Evolutionary conservation across 2,888 invertebrate genomes (phyloP).

Genomic region (Temnothorax ravouxi): DNA sequence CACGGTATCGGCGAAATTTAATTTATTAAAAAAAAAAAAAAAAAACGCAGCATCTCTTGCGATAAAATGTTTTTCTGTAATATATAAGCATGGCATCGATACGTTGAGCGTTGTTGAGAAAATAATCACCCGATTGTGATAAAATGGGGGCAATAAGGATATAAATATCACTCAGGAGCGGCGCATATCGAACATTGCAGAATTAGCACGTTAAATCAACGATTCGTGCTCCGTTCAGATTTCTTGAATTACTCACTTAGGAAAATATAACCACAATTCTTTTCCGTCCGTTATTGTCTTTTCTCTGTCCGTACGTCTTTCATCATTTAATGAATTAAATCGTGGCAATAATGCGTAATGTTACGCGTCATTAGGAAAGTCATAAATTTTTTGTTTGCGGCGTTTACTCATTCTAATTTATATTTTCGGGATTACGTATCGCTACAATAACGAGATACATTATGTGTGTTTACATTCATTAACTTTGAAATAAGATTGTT

Average conservation of each 20-base stretch:
- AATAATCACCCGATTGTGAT: slow-evolving; percentile 39
- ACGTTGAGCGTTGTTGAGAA: not conserved
- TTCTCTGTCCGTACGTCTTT: not conserved
- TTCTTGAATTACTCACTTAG: not conserved
- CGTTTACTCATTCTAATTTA: not conserved
- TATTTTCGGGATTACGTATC: not conserved
- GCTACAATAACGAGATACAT: not conserved
- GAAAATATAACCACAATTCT: not conserved
- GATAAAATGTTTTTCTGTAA: not conserved
- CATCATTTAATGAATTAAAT: not conserved
- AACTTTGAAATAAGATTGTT: not conserved
- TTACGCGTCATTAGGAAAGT: not conserved
- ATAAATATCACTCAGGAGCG: slow-evolving; percentile 25
- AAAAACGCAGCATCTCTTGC: not conserved
- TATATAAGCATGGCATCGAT: not conserved
- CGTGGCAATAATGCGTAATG: not conserved
- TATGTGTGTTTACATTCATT: not conserved
- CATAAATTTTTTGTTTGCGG: not conserved
- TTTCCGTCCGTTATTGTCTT: not conserved
- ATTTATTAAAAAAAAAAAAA: not conserved
- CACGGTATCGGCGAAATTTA: not conserved
- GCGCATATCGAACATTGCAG: slow-evolving; percentile 11
- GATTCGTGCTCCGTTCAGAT: slow-evolving; percentile 12
- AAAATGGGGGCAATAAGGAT: slow-evolving; percentile 36
- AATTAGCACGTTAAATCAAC: slow-evolving; percentile 36